A percentile compares a stretch with the other conserved stretches of the same genome.
These are phyloP conservation scores for Stenodera caucasica DNA, from an alignment of 2,888 invertebrate species.

Conservation along the genomic window DNA sequence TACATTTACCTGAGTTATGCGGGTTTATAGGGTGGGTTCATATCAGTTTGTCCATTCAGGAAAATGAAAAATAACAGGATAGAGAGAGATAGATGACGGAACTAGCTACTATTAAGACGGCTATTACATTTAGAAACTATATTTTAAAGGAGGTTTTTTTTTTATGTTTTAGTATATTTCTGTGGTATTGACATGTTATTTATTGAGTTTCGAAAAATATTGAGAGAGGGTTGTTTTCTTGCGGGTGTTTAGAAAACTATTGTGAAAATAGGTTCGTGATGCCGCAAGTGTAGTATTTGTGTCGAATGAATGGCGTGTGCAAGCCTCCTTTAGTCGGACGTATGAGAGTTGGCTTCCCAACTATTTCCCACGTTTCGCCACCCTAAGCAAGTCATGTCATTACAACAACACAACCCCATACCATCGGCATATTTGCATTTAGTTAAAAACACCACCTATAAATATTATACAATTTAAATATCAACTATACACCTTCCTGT, in stretches of 20 bases:
- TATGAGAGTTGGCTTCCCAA: slow-evolving; percentile 53
- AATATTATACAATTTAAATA: background rate
- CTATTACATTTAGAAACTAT: background rate
- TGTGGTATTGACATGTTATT: background rate
- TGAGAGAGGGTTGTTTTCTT: background rate
- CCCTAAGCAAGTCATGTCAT: slow-evolving; percentile 50
- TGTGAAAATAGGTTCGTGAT: slow-evolving; percentile 21
- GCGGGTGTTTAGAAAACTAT: slow-evolving; percentile 11
- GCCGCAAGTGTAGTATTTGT: slow-evolving; percentile 23
- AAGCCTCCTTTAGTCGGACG: slow-evolving; percentile 34
- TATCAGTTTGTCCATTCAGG: slow-evolving; percentile 1
- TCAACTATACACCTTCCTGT: background rate
- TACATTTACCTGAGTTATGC: slow-evolving; percentile 6
- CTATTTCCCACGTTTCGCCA: slow-evolving; percentile 54
- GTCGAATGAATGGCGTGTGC: slow-evolving; percentile 39
- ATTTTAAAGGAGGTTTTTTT: background rate
- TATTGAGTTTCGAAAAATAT: too few relatives aligned
- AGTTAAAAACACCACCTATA: slow-evolving; percentile 30
- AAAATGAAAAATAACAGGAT: slow-evolving; percentile 6
- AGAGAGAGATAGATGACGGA: background rate
- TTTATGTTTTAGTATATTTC: background rate
- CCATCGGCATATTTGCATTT: slow-evolving; percentile 41
- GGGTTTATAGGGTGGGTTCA: slow-evolving; percentile 3
- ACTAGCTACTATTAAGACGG: background rate
- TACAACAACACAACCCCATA: slow-evolving; percentile 43